These are phyloP conservation scores for Leptinotarsa undecemlineata DNA, from an alignment of 1,140 invertebrate species.

Conservation along the genomic window DNA sequence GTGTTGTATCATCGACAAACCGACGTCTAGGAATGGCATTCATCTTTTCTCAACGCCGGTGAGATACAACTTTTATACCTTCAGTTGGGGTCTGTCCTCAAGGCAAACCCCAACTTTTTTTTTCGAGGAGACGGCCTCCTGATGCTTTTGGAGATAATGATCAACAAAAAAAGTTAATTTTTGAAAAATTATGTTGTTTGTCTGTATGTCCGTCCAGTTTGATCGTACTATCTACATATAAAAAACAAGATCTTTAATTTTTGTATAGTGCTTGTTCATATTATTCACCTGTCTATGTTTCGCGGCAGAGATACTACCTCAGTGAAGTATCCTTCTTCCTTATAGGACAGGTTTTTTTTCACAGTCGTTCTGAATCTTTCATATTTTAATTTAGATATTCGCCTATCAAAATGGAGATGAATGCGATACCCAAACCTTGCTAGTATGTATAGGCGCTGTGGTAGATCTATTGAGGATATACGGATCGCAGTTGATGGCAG, in stretches of 20 bases:
- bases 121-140: neutral
- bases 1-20: slow-evolving; percentile 39
- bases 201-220: no score
- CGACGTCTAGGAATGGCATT: slow-evolving; percentile 36
- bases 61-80: slow-evolving; percentile 16
- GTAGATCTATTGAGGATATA: slow-evolving; percentile 41
- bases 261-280: no score
- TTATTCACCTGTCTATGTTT: no score
- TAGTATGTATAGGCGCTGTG: slow-evolving; percentile 35
- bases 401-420: slow-evolving; percentile 36
- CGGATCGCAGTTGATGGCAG: slow-evolving; percentile 37
- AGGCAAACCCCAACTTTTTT: no score
- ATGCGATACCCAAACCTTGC: slow-evolving; percentile 34
- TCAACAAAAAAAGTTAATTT: no score
- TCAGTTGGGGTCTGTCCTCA: neutral
- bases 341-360: no score
- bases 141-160: neutral
- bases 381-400: slow-evolving; percentile 33
- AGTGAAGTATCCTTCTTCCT: no score
- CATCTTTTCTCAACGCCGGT: slow-evolving; percentile 41
- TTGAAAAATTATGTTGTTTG: no score
- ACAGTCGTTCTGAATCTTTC: neutral
- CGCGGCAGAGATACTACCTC: no score
- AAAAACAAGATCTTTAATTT: no score
- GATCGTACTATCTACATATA: no score